Conservation (phyloP, 2,113 vertebrate species). For the Scatophagus argus region DNA sequence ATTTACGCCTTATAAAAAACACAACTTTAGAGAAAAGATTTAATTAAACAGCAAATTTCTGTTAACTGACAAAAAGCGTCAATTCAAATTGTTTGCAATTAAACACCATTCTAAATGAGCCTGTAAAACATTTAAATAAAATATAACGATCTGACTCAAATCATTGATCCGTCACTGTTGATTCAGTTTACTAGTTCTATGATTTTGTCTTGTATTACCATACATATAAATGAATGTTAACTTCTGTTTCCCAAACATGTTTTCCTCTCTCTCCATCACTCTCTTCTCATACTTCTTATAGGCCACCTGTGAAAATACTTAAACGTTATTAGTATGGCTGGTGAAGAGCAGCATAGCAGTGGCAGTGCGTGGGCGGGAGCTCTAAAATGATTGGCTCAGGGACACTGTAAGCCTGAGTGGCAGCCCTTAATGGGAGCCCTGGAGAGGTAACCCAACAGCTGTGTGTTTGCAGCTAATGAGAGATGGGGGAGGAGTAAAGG, state of each 20-base stretch:
- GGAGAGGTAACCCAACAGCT: slow-evolving; percentile 84
- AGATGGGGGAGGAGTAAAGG: slow-evolving; percentile 80
- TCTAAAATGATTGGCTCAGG: slow-evolving; percentile 80
- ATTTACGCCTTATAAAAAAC: background rate
- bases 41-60: slow-evolving; percentile 12
- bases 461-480: slow-evolving; percentile 86
- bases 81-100: slow-evolving; percentile 17
- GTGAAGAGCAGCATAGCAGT: slow-evolving; percentile 52
- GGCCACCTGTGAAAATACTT: slow-evolving; percentile 70
- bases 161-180: slow-evolving; percentile 8
- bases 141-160: slow-evolving; percentile 27
- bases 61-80: background rate
- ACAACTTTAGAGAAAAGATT: background rate
- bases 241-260: background rate
- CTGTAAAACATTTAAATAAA: slow-evolving; percentile 18
- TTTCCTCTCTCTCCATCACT: background rate
- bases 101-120: slow-evolving; percentile 17
- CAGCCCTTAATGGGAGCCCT: slow-evolving; percentile 85
- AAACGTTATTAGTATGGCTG: slow-evolving; percentile 67
- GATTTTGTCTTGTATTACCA: slow-evolving; percentile 2
- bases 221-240: background rate
- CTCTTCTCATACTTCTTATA: slow-evolving; percentile 29
- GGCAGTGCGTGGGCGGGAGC: slow-evolving; percentile 75
- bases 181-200: background rate
- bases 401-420: slow-evolving; percentile 77